These are phyloP conservation scores for Ochropacha duplaris DNA, from an alignment of 2,888 invertebrate species.

Conservation along the genomic window DNA sequence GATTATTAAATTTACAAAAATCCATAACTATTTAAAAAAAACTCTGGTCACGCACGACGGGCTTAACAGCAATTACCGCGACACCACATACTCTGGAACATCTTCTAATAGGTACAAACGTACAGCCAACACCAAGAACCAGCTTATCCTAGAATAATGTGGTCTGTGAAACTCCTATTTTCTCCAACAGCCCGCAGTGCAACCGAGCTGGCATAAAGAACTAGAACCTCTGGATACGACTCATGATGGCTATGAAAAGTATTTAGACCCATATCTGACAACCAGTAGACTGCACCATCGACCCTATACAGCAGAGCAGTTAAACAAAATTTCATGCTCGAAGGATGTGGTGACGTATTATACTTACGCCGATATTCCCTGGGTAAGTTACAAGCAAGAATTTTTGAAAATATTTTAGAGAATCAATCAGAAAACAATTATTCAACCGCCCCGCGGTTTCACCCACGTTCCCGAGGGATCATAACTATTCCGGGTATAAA, in stretches of 20 bases:
- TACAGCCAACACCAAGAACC: not conserved
- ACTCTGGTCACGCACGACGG: too few species aligned
- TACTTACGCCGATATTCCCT: conserved; percentile 58
- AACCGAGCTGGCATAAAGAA: conserved; percentile 53
- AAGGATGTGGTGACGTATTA: conserved; percentile 69
- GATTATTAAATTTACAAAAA: too few species aligned
- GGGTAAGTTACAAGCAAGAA: conserved; percentile 45
- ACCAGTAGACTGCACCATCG: conserved; percentile 67
- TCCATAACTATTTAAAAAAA: too few species aligned
- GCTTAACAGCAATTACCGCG: too few species aligned
- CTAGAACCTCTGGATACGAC: conserved; percentile 65
- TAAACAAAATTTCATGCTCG: conserved; percentile 49
- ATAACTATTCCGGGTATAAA: too few species aligned
- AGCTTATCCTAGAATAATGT: too few species aligned
- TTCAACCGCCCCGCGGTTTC: too few species aligned
- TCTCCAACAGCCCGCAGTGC: conserved; percentile 36
- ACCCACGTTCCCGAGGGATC: too few species aligned
- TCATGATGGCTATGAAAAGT: conserved; percentile 67
- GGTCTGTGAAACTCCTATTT: too few species aligned
- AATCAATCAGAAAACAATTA: too few species aligned
- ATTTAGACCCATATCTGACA: conserved; percentile 70
- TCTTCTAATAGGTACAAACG: too few species aligned
- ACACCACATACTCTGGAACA: too few species aligned
- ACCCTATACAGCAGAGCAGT: conserved; percentile 63
- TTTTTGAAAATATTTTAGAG: not conserved